phyloP scores from a whole-genome alignment of 2,888 invertebrate species.

The Netelia melanura region DNA sequence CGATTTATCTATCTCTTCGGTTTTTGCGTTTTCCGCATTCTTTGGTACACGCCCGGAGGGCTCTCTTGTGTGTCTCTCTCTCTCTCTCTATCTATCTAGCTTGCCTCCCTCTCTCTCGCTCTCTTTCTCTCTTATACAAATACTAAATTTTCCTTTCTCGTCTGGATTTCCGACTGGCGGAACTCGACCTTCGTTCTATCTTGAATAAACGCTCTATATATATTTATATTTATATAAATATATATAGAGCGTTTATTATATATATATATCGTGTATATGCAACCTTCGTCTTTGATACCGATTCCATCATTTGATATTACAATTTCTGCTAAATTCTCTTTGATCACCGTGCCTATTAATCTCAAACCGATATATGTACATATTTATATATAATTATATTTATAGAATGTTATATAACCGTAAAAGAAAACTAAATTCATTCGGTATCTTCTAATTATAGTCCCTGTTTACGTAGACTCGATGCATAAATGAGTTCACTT shows the following conservation, averaged over 20 bases:
- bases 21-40: conserved; percentile 45
- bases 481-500: conserved; percentile 27
- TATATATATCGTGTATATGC: not conserved
- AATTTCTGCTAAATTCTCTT: conserved; percentile 2
- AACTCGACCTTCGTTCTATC: conserved; percentile 14
- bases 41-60: conserved; percentile 14
- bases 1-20: conserved; percentile 36
- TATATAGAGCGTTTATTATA: too few relatives aligned
- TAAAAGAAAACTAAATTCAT: not conserved
- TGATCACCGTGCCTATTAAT: conserved; percentile 10
- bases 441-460: conserved; percentile 10
- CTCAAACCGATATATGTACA: not conserved
- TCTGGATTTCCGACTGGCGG: not conserved
- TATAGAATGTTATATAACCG: not conserved
- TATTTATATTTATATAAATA: not conserved
- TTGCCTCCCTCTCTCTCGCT: too few relatives aligned
- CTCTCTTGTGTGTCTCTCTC: not conserved
- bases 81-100: not conserved
- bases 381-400: not conserved
- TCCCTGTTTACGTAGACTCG: not conserved
- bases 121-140: not conserved
- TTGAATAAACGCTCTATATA: conserved; percentile 11
- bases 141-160: too few relatives aligned
- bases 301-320: not conserved
- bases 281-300: conserved; percentile 31